Evolutionary conservation across 2,888 invertebrate genomes (phyloP).

Genomic region (Dicroscelio sp.): DNA sequence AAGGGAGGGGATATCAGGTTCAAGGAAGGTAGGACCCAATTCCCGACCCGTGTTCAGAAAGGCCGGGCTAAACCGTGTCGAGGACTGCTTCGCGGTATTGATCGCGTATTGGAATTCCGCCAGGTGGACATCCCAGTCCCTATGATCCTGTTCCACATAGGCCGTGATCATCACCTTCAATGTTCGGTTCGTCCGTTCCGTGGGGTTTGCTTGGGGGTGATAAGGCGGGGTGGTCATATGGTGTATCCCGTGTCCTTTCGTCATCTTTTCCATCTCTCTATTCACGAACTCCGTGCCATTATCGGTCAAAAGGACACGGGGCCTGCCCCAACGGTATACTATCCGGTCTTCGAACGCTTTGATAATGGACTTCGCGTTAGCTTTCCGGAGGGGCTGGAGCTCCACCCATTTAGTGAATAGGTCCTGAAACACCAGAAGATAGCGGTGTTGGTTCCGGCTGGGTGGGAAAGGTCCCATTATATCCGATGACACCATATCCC

Average conservation of each 20-base stretch:
- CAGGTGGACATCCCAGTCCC: neutral
- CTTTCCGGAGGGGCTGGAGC: neutral
- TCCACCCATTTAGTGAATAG: constrained; percentile 32
- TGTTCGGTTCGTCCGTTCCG: neutral
- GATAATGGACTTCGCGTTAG: neutral
- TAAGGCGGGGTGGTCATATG: neutral
- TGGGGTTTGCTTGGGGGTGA: neutral
- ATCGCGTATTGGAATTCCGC: constrained; percentile 11
- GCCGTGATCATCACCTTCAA: neutral
- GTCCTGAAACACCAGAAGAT: constrained; percentile 29
- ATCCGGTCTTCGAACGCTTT: neutral
- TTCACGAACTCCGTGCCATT: neutral
- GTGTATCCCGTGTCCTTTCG: neutral
- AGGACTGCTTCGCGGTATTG: neutral
- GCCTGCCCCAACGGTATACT: neutral
- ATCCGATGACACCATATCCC: too few relatives aligned
- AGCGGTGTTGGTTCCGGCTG: neutral
- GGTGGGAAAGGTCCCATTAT: too few relatives aligned
- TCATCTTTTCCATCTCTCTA: neutral
- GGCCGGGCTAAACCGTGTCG: neutral
- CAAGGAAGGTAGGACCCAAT: too few relatives aligned
- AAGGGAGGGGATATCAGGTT: too few relatives aligned
- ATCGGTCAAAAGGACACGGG: neutral
- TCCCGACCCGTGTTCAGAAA: neutral
- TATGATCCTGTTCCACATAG: neutral